A percentile compares a stretch with the other conserved stretches of the same genome.
Evolutionary conservation across 2,797 vertebrate species (phyloP).

Genomic region (Nyctalus aviator): DNA sequence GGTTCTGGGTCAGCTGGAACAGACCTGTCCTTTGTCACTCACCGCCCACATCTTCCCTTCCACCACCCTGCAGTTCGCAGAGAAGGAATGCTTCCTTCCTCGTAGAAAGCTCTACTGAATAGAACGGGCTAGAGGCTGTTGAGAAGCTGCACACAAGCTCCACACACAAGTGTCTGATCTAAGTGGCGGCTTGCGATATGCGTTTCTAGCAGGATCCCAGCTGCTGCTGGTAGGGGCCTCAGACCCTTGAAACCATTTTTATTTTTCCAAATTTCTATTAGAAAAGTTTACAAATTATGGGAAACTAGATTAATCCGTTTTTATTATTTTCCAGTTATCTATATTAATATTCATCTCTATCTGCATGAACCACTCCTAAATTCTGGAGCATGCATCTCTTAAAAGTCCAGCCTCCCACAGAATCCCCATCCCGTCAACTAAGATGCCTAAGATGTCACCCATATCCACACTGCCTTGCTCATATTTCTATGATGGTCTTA

Average conservation of each 20-base stretch:
- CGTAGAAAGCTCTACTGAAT: neutral
- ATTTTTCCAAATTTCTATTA: neutral
- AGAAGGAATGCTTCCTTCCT: accelerated
- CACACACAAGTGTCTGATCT: neutral
- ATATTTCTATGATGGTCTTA: neutral
- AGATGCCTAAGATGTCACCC: neutral
- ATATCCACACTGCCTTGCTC: neutral
- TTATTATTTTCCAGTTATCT: neutral
- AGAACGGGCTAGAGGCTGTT: neutral
- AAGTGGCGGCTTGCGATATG: neutral
- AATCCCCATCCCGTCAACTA: accelerated
- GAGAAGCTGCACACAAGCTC: neutral
- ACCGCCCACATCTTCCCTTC: neutral
- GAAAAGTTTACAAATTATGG: neutral
- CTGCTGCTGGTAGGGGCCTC: neutral
- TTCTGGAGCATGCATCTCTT: neutral
- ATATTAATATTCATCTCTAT: neutral
- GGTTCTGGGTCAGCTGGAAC: no score
- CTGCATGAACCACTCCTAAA: neutral
- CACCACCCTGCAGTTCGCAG: neutral
- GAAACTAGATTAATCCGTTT: neutral
- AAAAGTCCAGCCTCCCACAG: neutral
- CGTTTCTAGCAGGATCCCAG: neutral
- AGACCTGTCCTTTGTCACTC: neutral
- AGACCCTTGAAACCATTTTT: neutral